Evolutionary conservation across 2,113 vertebrate genomes (phyloP).

Genomic region (Donacobius atricapilla): DNA sequence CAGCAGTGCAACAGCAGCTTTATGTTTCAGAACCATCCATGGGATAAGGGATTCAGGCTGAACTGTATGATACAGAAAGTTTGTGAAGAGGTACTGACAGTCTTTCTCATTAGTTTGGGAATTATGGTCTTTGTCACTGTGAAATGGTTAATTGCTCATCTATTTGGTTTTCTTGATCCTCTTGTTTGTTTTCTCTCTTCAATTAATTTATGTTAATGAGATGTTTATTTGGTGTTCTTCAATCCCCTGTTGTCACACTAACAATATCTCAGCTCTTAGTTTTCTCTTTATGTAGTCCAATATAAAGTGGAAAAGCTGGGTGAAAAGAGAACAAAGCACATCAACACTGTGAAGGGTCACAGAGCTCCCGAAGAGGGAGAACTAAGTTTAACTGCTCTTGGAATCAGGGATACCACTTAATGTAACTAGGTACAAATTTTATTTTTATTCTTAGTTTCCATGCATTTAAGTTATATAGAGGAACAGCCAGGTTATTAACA

Average conservation of each 20-base stretch:
- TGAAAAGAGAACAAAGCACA: not conserved
- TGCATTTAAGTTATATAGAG: not conserved
- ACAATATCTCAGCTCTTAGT: not conserved
- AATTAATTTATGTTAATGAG: constrained; percentile 54
- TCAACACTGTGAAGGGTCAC: not conserved
- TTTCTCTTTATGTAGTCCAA: not conserved
- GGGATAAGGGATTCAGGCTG: not conserved
- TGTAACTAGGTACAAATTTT: not conserved
- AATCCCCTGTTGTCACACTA: not conserved
- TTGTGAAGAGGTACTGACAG: not conserved
- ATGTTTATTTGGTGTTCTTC: constrained; percentile 27
- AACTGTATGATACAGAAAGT: not conserved
- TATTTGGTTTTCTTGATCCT: constrained; percentile 26
- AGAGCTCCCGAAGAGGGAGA: not conserved
- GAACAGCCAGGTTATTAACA: not conserved
- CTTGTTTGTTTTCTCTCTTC: constrained; percentile 8
- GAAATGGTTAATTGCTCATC: constrained; percentile 40
- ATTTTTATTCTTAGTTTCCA: not conserved
- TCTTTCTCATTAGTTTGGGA: constrained; percentile 26
- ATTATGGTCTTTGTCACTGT: constrained; percentile 25
- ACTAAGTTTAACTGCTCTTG: not conserved
- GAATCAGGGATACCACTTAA: not conserved
- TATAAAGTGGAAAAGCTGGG: not conserved
- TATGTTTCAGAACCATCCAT: not conserved
- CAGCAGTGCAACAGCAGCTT: not conserved